Conservation (phyloP, 2,888 invertebrate species). For the Torymus aiolomorphi region DNA sequence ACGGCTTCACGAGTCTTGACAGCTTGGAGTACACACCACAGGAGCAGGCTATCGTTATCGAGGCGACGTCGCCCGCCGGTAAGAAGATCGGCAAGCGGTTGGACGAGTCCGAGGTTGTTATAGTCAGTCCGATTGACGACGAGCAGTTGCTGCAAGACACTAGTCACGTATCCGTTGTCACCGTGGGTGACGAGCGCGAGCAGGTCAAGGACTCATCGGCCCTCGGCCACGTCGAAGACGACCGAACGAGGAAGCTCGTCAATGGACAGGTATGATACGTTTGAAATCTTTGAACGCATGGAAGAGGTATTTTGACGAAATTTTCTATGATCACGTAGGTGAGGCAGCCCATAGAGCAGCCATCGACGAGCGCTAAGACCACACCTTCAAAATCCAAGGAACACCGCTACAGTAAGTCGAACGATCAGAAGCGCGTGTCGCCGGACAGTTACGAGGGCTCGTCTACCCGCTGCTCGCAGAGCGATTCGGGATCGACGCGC, state of each 20-base stretch:
- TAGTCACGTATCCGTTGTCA: conserved; percentile 94
- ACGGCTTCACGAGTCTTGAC: conserved; percentile 85
- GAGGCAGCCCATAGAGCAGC: conserved; percentile 38
- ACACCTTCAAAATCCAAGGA: conserved; percentile 63
- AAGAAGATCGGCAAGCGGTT: conserved; percentile 81
- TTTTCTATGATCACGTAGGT: conserved; percentile 8
- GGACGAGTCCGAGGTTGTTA: conserved; percentile 91
- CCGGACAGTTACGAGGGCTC: conserved; percentile 80
- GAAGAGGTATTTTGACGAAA: no score
- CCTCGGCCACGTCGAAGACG: conserved; percentile 66
- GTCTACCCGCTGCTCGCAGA: conserved; percentile 78
- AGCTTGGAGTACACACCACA: conserved; percentile 81
- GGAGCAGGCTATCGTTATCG: conserved; percentile 72
- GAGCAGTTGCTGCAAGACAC: conserved; percentile 81
- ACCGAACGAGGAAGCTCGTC: conserved; percentile 61
- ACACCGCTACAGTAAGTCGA: conserved; percentile 5
- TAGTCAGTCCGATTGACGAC: conserved; percentile 83
- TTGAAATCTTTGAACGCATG: not conserved
- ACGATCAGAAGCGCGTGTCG: conserved; percentile 74
- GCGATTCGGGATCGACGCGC: conserved; percentile 85
- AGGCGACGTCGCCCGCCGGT: conserved; percentile 68
- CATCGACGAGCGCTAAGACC: conserved; percentile 56
- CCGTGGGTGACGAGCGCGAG: conserved; percentile 87
- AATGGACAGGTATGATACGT: conserved; percentile 65
- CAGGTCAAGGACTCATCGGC: conserved; percentile 84